Evolutionary conservation across 2,888 invertebrate species (phyloP).

Genomic region (Hemithea aestivaria): DNA sequence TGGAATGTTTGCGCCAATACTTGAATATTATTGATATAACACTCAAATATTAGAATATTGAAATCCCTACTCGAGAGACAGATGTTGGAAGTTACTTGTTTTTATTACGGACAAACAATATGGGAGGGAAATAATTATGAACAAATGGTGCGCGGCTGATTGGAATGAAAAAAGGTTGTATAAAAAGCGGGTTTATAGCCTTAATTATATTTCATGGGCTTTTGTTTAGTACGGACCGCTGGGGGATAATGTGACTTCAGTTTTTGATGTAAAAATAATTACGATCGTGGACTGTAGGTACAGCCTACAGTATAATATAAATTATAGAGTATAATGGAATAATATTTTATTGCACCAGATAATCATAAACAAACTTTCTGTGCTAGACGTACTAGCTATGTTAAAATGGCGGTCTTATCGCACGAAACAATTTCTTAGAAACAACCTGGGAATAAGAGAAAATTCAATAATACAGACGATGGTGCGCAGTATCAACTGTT

Average conservation of each 20-base stretch:
- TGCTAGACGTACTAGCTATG: too few species aligned
- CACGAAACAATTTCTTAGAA: too few species aligned
- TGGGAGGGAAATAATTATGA: constrained; percentile 3
- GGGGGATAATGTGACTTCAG: constrained; percentile 2
- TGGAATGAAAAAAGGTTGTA: constrained; percentile 1
- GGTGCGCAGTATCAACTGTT: too few species aligned
- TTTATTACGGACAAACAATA: constrained; percentile 8
- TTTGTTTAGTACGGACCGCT: constrained; percentile 4
- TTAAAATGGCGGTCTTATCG: too few species aligned
- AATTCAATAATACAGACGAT: too few species aligned
- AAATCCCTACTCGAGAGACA: constrained; percentile 35
- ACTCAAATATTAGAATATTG: constrained; percentile 48
- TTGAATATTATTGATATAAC: constrained; percentile 63
- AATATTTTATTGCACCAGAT: too few species aligned
- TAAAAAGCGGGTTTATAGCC: constrained; percentile 5
- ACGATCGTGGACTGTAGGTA: too few species aligned
- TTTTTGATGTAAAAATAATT: background rate
- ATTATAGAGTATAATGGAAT: too few species aligned
- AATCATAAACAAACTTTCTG: too few species aligned
- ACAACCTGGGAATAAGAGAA: too few species aligned
- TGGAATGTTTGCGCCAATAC: constrained; percentile 62
- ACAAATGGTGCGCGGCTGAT: constrained; percentile 3
- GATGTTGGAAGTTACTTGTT: constrained; percentile 23
- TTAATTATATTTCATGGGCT: constrained; percentile 9
- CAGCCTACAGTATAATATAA: too few species aligned